Percentiles rank a stretch among this genome's conserved stretches.
Evolutionary conservation across 2,888 invertebrate species (phyloP).

Genomic region (Rhingia campestris): DNA sequence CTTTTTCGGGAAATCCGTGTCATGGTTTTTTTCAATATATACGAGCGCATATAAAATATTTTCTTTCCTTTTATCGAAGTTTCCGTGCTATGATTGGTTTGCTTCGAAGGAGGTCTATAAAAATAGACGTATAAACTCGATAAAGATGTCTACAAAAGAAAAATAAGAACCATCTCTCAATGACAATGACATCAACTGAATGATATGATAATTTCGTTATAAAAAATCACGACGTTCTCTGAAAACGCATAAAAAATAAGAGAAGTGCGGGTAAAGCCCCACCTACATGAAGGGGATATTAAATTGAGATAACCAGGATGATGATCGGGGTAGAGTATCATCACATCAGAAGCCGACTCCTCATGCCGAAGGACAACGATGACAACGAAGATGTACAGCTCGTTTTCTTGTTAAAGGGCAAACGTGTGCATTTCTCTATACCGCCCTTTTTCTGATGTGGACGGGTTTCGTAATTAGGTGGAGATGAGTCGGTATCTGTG

Average conservation of each 20-base stretch:
- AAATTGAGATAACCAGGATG: constrained; percentile 34
- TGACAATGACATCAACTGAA: constrained; percentile 35
- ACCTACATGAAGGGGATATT: constrained; percentile 1
- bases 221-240: constrained; percentile 21
- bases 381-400: constrained; percentile 12
- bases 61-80: constrained; percentile 27
- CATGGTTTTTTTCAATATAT: constrained; percentile 16
- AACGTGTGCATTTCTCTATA: constrained; percentile 30
- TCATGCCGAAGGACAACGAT: background rate
- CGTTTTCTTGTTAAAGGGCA: constrained; percentile 38
- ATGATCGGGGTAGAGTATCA: constrained; percentile 6
- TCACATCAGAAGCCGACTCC: constrained; percentile 14
- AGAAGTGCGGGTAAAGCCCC: background rate
- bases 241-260: constrained; percentile 7
- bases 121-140: constrained; percentile 28
- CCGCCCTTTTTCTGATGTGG: constrained; percentile 2
- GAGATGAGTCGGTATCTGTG: constrained; percentile 25
- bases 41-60: background rate
- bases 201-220: constrained; percentile 56
- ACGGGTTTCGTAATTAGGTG: constrained; percentile 63
- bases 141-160: constrained; percentile 1
- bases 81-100: constrained; percentile 55
- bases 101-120: background rate
- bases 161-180: constrained; percentile 18
- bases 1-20: constrained; percentile 34